Evolutionary conservation across 2,888 invertebrate species (phyloP).

Genomic region (Tipula confusa): DNA sequence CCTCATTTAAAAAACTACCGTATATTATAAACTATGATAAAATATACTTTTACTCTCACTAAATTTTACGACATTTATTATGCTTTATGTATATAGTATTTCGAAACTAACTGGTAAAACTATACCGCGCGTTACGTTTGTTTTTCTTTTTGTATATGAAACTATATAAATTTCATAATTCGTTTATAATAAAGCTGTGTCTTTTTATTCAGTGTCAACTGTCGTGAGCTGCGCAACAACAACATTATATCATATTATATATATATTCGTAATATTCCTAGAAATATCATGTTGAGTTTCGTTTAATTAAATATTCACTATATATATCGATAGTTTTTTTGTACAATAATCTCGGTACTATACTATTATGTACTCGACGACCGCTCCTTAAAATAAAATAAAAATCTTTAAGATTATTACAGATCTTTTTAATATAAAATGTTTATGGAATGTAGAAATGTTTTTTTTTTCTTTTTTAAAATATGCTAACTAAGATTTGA

Average conservation of each 20-base stretch:
- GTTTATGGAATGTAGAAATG: neutral
- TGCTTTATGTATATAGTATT: neutral
- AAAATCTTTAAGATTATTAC: neutral
- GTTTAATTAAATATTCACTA: neutral
- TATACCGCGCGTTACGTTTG: neutral
- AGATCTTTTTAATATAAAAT: neutral
- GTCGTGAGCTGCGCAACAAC: neutral
- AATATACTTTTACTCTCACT: conserved; percentile 3
- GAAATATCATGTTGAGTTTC: neutral
- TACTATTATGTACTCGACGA: neutral
- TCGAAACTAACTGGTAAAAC: neutral
- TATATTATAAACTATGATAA: neutral
- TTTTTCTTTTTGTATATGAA: neutral
- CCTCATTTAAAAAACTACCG: neutral
- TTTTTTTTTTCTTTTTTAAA: neutral
- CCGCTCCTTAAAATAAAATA: neutral
- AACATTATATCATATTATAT: neutral
- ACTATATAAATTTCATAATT: neutral
- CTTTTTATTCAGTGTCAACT: neutral
- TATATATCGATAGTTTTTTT: neutral
- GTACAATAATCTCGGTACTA: neutral
- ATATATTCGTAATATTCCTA: neutral
- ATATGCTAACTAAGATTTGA: neutral
- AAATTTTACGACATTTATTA: neutral
- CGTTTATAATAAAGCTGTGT: neutral